These are phyloP conservation scores for Thalassophryne amazonica DNA, from an alignment of 2,797 vertebrate species.

Conservation along the genomic window DNA sequence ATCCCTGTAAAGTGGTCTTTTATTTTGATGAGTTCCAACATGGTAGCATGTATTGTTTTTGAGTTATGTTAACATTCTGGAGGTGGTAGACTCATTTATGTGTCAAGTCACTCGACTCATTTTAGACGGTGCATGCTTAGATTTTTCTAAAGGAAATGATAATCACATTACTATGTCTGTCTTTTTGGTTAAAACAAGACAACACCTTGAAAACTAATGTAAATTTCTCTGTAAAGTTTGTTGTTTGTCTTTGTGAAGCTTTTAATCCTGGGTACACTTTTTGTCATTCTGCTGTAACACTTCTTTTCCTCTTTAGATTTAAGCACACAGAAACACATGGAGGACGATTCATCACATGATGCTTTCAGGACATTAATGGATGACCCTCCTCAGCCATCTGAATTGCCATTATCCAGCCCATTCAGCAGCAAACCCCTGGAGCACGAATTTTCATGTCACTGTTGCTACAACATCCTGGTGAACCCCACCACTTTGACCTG, in stretches of 20 bases:
- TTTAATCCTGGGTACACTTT: neutral
- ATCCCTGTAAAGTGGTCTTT: too few relatives aligned
- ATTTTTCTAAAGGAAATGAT: too few relatives aligned
- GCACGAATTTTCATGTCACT: constrained; percentile 90
- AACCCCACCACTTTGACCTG: constrained; percentile 95
- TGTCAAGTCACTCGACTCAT: too few relatives aligned
- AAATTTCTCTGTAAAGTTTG: neutral
- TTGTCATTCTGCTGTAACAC: neutral
- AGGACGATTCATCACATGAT: constrained; percentile 53
- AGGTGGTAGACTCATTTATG: too few relatives aligned
- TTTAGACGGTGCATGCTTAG: too few relatives aligned
- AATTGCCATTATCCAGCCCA: constrained; percentile 1
- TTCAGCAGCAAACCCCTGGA: constrained; percentile 70
- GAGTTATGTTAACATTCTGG: too few relatives aligned
- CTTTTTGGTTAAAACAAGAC: too few relatives aligned
- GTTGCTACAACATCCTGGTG: constrained; percentile 92
- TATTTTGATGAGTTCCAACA: too few relatives aligned
- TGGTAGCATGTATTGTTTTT: too few relatives aligned
- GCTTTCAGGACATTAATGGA: constrained; percentile 10
- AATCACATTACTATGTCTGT: too few relatives aligned
- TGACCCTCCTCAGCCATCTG: neutral
- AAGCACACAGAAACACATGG: constrained; percentile 68
- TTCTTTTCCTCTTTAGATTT: constrained; percentile 10
- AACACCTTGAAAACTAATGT: too few relatives aligned
- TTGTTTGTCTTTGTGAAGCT: neutral